Evolutionary conservation across 2,797 vertebrate species (phyloP).

Genomic region (Sebastes steindachneri): DNA sequence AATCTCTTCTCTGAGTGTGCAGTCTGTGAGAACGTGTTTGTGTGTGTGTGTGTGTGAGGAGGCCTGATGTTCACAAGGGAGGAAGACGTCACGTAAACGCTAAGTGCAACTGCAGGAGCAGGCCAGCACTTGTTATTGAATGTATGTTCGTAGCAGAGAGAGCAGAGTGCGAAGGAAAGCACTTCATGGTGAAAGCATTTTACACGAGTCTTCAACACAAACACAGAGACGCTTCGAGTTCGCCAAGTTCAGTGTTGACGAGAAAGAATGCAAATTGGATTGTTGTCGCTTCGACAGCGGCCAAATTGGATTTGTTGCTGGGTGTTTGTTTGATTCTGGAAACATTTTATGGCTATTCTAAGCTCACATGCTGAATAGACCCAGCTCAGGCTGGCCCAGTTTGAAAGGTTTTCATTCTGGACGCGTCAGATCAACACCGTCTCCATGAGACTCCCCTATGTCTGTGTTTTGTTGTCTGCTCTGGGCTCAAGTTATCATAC

Average conservation of each 20-base stretch:
- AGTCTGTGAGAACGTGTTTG: background rate
- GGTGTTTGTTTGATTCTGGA: slow-evolving; percentile 54
- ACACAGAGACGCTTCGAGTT: slow-evolving; percentile 25
- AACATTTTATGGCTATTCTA: slow-evolving; percentile 34
- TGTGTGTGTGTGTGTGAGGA: background rate
- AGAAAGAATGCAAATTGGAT: slow-evolving; percentile 50
- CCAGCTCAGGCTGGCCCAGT: slow-evolving; percentile 12
- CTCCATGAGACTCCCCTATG: slow-evolving; percentile 6
- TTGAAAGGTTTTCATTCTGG: slow-evolving; percentile 36
- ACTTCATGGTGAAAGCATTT: background rate
- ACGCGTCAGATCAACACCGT: slow-evolving; percentile 11
- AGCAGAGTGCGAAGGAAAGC: background rate
- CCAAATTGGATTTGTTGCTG: slow-evolving; percentile 57
- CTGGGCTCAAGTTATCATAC: background rate
- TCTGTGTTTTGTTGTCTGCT: slow-evolving; percentile 14
- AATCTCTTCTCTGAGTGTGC: background rate
- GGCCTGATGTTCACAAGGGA: background rate
- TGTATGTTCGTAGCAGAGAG: background rate
- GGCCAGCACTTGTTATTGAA: slow-evolving; percentile 22
- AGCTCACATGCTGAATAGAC: slow-evolving; percentile 34
- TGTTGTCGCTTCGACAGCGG: slow-evolving; percentile 33
- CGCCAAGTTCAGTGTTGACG: slow-evolving; percentile 46
- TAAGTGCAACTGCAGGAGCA: slow-evolving; percentile 17
- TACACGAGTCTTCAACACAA: slow-evolving; percentile 8
- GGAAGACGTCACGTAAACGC: background rate